These are phyloP conservation scores for Hephaestus fuliginosus DNA, from an alignment of 2,797 vertebrate species.

Conservation along the genomic window DNA sequence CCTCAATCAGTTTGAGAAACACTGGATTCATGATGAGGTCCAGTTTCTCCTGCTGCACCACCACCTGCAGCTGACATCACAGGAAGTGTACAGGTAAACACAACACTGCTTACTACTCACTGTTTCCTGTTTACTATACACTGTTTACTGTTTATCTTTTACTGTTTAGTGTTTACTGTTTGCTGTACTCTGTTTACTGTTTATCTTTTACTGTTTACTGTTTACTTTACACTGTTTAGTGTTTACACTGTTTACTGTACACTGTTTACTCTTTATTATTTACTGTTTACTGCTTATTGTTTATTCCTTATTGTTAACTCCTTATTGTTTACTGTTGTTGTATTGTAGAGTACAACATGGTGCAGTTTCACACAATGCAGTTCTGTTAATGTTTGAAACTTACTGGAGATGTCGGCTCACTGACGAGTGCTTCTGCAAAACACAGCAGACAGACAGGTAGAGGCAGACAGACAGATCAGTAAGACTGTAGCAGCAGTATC, in stretches of 20 bases:
- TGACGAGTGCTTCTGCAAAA: constrained; percentile 46
- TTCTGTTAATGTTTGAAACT: not conserved
- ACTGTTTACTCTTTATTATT: not conserved
- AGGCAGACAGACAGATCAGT: not conserved
- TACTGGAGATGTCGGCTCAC: constrained; percentile 76
- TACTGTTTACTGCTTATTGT: not conserved
- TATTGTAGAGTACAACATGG: not conserved
- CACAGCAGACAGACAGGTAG: constrained; percentile 10
- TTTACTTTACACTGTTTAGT: not conserved
- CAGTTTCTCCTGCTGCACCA: constrained; percentile 78
- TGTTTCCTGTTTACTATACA: not conserved
- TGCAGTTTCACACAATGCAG: not conserved
- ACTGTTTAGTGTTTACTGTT: not conserved
- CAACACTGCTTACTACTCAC: not conserved
- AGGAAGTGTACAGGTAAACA: not conserved
- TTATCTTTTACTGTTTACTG: not conserved
- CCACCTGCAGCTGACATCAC: constrained; percentile 75
- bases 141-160: not conserved
- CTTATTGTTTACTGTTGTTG: no score
- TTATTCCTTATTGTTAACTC: no score
- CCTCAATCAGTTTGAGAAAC: constrained; percentile 80
- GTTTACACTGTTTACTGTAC: not conserved
- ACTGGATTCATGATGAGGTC: constrained; percentile 84
- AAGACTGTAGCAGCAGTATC: not conserved
- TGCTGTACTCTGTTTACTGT: not conserved